Evolutionary conservation across 2,797 vertebrate species (phyloP).

Genomic region (Triplophysa yarkandensis): DNA sequence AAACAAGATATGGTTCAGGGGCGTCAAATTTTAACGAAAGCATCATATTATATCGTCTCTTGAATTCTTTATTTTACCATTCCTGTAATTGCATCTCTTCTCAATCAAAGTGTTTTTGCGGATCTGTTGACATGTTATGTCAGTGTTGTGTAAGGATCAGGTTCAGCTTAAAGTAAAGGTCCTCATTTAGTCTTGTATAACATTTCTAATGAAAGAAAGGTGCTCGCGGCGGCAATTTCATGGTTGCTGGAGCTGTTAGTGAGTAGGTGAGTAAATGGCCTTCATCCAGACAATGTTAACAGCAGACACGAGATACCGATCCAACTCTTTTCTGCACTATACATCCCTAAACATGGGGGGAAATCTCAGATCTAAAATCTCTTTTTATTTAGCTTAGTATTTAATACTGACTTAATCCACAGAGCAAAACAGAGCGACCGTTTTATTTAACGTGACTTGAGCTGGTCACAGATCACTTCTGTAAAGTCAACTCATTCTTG

Average conservation of each 20-base stretch:
- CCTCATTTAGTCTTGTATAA: slow-evolving; percentile 62
- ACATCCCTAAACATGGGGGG: slow-evolving; percentile 54
- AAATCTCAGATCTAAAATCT: slow-evolving; percentile 8
- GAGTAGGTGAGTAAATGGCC: slow-evolving; percentile 71
- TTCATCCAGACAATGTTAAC: slow-evolving; percentile 75
- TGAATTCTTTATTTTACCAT: background rate
- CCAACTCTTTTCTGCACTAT: slow-evolving; percentile 67
- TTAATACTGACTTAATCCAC: too few species aligned
- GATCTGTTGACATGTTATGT: too few species aligned
- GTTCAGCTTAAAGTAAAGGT: slow-evolving; percentile 64
- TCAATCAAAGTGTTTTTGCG: background rate
- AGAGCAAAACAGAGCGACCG: too few species aligned
- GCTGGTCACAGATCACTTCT: too few species aligned
- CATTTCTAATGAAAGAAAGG: slow-evolving; percentile 59
- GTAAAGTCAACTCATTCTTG: too few species aligned
- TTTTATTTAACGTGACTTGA: too few species aligned
- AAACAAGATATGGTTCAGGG: too few species aligned
- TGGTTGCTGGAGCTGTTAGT: slow-evolving; percentile 70
- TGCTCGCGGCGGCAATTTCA: slow-evolving; percentile 75
- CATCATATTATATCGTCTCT: slow-evolving; percentile 12
- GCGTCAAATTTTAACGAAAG: too few species aligned
- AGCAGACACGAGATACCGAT: slow-evolving; percentile 64
- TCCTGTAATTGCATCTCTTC: background rate
- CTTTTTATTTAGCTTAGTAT: too few species aligned
- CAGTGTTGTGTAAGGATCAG: background rate